These are phyloP conservation scores for Gobio gobio DNA, from an alignment of 2,113 vertebrate genomes.

Conservation along the genomic window DNA sequence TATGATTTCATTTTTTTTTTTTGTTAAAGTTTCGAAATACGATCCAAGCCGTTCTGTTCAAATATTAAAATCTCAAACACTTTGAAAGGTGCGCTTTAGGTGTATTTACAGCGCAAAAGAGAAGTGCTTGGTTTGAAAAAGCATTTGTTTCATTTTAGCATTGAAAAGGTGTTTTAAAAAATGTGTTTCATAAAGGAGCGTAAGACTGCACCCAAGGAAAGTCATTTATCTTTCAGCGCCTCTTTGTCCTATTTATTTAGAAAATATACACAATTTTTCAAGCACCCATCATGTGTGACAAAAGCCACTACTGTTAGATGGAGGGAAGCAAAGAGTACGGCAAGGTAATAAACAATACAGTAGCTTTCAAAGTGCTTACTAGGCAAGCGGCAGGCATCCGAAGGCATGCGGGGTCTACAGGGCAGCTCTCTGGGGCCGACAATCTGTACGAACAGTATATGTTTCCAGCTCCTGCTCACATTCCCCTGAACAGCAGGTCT, in stretches of 20 bases:
- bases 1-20: not conserved
- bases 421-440: conserved; percentile 53
- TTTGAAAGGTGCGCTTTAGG: not conserved
- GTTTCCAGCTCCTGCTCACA: conserved; percentile 44
- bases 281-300: conserved; percentile 48
- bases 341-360: conserved; percentile 51
- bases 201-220: not conserved
- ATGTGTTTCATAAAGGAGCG: conserved; percentile 15
- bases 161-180: conserved; percentile 8
- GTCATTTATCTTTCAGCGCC: conserved; percentile 11
- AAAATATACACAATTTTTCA: conserved; percentile 45
- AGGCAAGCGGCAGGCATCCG: conserved; percentile 51
- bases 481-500: conserved; percentile 46
- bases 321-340: conserved; percentile 24
- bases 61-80: conserved; percentile 26
- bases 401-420: conserved; percentile 49
- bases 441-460: conserved; percentile 58
- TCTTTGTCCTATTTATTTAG: conserved; percentile 53
- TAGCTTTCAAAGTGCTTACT: conserved; percentile 60
- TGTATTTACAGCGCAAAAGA: not conserved
- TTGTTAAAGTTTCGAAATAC: conserved; percentile 13
- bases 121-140: conserved; percentile 13
- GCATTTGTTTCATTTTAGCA: not conserved
- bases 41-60: conserved; percentile 32
- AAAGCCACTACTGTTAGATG: conserved; percentile 40